Evolutionary conservation across 2,888 invertebrate species (phyloP), one percentile per base, ranked within the genome.

Genomic region (Brachypterus glaber): DNA sequence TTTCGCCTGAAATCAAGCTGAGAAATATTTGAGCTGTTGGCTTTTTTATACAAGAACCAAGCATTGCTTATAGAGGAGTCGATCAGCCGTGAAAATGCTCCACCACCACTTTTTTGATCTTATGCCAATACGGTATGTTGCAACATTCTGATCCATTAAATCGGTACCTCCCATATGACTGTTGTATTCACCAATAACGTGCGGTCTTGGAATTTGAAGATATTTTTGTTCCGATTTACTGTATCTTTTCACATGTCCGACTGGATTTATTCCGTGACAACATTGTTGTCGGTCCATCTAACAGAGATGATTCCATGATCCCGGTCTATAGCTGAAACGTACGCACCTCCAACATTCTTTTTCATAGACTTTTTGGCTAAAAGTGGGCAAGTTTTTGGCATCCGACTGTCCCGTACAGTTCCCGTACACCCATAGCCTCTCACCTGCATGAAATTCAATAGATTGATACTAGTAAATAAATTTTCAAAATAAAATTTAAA

Each of bases 151-250:
- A 25, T 48, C 49, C 46, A 48, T 50, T 33, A 40, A 42, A 30
- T 50, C 50, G 0, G 45, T 49, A 9, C 47, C 40, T 12, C 50
- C 52, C 48, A 52, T 52, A 40, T 36, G 39, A 26, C 35, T 31
- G 35, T 53, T 53, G 29, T 52, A 52, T 39, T 43, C 32, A 30
- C 27, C 35, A 40, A 52, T 41, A 26, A 34, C 12, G 16, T 31
- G 4, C 18, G 52, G 50, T 24, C 44, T 33, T 30, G 40, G 43
- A 17, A 52, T 45, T 11, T 16, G 30, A n/a, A 45, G 36, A 35
- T 32, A 41, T 9, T 35, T 45, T 9, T 21, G 5, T 21, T 21
- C 7, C 9, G 9, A 21, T 9, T 7, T 21, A 9, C 7, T 7
- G 21, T 21, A 21, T 21, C 21, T 21, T 5, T 9, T 21, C 5